A percentile compares a stretch with the other conserved stretches of the same genome.
phyloP scores from a whole-genome alignment of 2,113 vertebrate genomes.

The Bos javanicus region DNA sequence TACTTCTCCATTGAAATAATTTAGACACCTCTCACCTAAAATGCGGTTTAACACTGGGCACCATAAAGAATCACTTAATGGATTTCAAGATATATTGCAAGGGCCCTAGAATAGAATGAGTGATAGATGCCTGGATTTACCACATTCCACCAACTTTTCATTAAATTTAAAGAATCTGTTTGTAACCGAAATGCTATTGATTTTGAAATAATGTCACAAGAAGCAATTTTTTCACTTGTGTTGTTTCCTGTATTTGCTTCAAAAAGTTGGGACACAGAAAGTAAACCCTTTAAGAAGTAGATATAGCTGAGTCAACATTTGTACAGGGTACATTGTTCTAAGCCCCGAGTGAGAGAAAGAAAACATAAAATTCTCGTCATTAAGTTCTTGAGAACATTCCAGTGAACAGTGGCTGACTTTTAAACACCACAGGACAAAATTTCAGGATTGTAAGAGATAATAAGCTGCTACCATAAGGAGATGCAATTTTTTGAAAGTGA shows the following conservation, averaged over 20 bases:
- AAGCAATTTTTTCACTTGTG: conserved; percentile 44
- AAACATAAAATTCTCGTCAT: conserved; percentile 35
- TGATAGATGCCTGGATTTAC: conserved; percentile 27
- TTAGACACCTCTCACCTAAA: background rate
- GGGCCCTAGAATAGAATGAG: background rate
- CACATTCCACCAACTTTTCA: conserved; percentile 53
- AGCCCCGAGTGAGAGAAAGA: conserved; percentile 4
- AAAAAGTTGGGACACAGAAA: conserved; percentile 50
- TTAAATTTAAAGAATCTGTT: conserved; percentile 65
- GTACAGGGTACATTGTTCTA: background rate
- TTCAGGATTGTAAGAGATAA: background rate
- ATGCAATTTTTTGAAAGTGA: background rate
- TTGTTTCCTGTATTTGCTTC: conserved; percentile 65
- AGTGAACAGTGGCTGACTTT: background rate
- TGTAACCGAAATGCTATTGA: conserved; percentile 66
- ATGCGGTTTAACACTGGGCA: background rate
- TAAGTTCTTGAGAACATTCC: conserved; percentile 24
- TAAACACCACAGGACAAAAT: background rate
- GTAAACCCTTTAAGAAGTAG: conserved; percentile 45
- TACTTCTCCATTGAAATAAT: conserved; percentile 22
- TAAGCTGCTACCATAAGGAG: background rate
- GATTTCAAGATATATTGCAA: conserved; percentile 6
- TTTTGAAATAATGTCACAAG: conserved; percentile 56
- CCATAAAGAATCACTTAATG: background rate
- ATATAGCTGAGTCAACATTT: conserved; percentile 59